Base-by-base conservation (phyloP, 30 jellyfish, hydroid and myxozoan genomes). In the Haliclystus octoradiatus region DNA sequence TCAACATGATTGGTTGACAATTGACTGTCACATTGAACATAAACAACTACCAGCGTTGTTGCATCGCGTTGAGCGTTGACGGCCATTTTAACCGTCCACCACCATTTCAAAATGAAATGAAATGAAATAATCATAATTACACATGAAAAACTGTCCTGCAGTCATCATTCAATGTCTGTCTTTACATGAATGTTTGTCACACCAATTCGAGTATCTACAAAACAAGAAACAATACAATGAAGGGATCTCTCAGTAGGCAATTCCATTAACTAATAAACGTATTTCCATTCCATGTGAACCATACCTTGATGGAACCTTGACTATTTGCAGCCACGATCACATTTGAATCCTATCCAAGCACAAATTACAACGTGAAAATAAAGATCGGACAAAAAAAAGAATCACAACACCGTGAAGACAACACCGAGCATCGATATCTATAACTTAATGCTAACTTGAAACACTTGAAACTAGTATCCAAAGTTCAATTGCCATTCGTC, bases 251-350 rank as follows among this genome's bases (percentile, higher is more conserved):
- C n/a, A n/a, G n/a, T n/a, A n/a, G n/a, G n/a, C n/a, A n/a, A n/a
- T n/a, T n/a, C n/a, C n/a, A 9, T 40, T 40, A 40, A 40, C 9
- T 40, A 40, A 9, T 40, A 40, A 40, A 40, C 57, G 19, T 9
- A 5, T 19, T 19, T 40, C 57, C 57, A 19, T 40, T 5, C 19
- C 9, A 5, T 9, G 57, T 40, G 9, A 19, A 40, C 57, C 19
- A 32, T 70, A 88, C 97, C 94, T 88, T 88, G 66, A 88, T 88
- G 4, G 85, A 73, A 1, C 97, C 97, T 88, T 88, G 97, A 76
- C 97, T 88, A 46, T 88, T 88, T 31, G 97, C 97, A 49, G 97
- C 97, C 26, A 88, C 94, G 4, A 88, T 89, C 23, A 88, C 82
- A 66, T 88, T 80, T 25, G 97, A 88, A 34, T 81, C 82, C 97